A percentile compares a stretch with the other conserved stretches of the same genome.
Conservation (phyloP, 2,888 invertebrate genomes). For the Rhagonycha fulva region DNA sequence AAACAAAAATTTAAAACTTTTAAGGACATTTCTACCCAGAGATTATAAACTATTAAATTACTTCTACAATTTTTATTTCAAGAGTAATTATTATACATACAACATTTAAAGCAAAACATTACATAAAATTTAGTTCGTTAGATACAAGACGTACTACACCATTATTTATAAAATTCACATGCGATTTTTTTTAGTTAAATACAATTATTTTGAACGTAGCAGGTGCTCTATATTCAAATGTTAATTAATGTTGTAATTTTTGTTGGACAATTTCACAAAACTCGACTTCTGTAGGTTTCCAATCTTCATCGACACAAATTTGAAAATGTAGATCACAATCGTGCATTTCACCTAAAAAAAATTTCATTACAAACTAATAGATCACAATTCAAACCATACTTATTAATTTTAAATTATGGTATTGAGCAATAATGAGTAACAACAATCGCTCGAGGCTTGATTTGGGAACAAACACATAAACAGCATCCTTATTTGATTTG, state of each 20-base stretch:
- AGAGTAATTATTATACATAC: not conserved
- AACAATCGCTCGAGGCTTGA: slow-evolving; percentile 48
- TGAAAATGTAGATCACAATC: not conserved
- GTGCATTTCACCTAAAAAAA: slow-evolving; percentile 12
- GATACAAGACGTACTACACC: not conserved
- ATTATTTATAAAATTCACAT: not conserved
- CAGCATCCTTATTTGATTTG: slow-evolving; percentile 36
- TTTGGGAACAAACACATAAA: slow-evolving; percentile 39
- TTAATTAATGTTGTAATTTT: not conserved
- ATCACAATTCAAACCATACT: slow-evolving; percentile 35
- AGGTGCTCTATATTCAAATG: not conserved
- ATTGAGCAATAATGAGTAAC: slow-evolving; percentile 48
- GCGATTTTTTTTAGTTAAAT: not conserved
- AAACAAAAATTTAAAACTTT: too few species aligned
- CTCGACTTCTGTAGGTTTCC: not conserved
- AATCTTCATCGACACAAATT: not conserved
- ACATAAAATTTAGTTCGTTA: not conserved
- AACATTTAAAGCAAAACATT: not conserved
- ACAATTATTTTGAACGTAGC: not conserved
- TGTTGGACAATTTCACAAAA: not conserved
- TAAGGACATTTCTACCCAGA: too few species aligned
- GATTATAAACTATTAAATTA: not conserved
- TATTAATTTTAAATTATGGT: slow-evolving; percentile 45
- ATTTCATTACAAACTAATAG: not conserved
- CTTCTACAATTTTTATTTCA: not conserved